Evolutionary conservation across 2,113 vertebrate species (phyloP).

Genomic region (Zapornia atra): DNA sequence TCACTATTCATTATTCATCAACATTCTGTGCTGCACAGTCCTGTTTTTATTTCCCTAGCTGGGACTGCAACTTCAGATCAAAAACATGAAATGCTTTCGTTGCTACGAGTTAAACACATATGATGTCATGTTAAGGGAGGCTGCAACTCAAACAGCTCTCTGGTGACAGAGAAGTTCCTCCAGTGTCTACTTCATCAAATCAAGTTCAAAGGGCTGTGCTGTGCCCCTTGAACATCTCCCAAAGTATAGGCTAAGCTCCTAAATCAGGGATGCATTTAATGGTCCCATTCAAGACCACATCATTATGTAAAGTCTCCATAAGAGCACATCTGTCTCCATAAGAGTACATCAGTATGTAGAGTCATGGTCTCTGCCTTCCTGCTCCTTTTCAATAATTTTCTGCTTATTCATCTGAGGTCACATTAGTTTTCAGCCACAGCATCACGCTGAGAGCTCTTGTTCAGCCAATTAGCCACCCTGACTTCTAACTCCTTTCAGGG

Average conservation of each 20-base stretch:
- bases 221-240: neutral
- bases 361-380: neutral
- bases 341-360: neutral
- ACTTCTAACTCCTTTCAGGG: neutral
- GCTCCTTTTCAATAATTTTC: neutral
- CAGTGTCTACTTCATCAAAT: neutral
- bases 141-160: neutral
- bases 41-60: neutral
- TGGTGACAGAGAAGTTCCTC: neutral
- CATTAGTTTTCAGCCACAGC: neutral
- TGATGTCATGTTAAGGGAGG: neutral
- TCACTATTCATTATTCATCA: neutral
- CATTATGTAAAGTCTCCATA: neutral
- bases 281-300: neutral
- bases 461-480: neutral
- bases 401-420: neutral
- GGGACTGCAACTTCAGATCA: neutral
- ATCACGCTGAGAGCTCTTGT: neutral
- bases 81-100: neutral
- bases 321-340: neutral
- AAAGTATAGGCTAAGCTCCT: neutral
- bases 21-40: neutral
- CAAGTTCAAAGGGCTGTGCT: neutral
- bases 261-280: neutral
- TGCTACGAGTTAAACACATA: neutral